These are phyloP conservation scores for Penelope pileata DNA, from an alignment of 2,113 vertebrate genomes.

Conservation along the genomic window DNA sequence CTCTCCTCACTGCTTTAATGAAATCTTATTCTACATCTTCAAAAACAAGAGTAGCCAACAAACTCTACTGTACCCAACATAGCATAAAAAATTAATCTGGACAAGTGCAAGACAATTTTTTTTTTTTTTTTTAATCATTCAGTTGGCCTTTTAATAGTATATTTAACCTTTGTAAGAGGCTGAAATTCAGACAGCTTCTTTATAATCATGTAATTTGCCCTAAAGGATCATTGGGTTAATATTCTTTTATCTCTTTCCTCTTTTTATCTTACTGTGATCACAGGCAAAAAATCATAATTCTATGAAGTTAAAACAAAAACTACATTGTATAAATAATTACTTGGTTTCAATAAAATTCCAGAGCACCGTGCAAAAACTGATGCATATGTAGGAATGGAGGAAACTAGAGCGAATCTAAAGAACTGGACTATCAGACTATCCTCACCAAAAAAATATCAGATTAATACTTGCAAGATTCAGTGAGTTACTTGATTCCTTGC, in stretches of 20 bases:
- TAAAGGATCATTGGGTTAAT: not conserved
- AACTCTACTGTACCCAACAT: not conserved
- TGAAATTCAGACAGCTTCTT: not conserved
- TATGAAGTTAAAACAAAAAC: not conserved
- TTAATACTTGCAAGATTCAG: constrained; percentile 14
- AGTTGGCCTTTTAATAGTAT: not conserved
- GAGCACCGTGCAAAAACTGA: rapidly evolving
- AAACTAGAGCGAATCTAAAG: not conserved
- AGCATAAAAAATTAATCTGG: not conserved
- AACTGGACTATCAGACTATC: not conserved
- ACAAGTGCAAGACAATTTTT: not conserved
- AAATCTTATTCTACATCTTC: not conserved
- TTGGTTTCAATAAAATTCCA: not conserved
- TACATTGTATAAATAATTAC: not conserved
- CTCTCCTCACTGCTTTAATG: not conserved
- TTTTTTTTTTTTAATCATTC: not conserved
- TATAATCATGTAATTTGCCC: not conserved
- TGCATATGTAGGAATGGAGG: not conserved
- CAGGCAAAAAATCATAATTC: not conserved
- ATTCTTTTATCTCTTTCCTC: not conserved
- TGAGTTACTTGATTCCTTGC: not conserved
- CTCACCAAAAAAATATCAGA: not conserved
- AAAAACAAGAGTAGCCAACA: not conserved
- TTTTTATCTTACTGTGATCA: not conserved
- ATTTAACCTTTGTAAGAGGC: not conserved